Evolutionary conservation across 30 jellyfish, hydroid and myxozoan genomes (phyloP).

Genomic region (Pseudorhiza aurosa): DNA sequence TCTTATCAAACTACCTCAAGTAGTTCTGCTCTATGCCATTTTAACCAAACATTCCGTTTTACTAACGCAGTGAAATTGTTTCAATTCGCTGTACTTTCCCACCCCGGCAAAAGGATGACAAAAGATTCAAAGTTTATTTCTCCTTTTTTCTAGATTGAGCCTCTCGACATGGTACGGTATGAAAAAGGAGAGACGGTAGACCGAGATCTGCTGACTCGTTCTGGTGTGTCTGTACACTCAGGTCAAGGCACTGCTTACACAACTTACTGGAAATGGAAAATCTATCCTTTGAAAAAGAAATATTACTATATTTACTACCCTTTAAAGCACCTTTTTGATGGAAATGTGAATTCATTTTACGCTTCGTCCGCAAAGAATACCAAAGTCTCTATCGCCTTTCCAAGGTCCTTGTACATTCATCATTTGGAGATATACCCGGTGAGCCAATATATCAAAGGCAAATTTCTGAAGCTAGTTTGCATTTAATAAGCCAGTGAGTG

Average conservation of each 20-base stretch:
- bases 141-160: constrained; percentile 38
- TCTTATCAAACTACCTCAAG: too few species aligned
- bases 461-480: too few species aligned
- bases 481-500: too few species aligned
- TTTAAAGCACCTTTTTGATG: constrained; percentile 24
- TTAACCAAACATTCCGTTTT: too few species aligned
- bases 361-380: constrained; percentile 49
- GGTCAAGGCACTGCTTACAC: constrained; percentile 28
- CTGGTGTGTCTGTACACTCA: constrained; percentile 40
- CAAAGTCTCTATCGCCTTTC: constrained; percentile 2
- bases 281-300: neutral
- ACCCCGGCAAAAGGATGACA: too few species aligned
- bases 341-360: constrained; percentile 27
- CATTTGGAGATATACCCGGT: constrained; percentile 64
- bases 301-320: constrained; percentile 24
- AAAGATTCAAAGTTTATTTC: too few species aligned
- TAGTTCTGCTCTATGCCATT: too few species aligned
- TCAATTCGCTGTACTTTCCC: too few species aligned
- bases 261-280: neutral
- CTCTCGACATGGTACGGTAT: constrained; percentile 19
- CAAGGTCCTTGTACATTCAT: constrained; percentile 14
- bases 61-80: too few species aligned
- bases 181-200: constrained; percentile 36
- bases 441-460: too few species aligned
- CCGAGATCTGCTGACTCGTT: constrained; percentile 19